Base-by-base conservation (phyloP, 2,888 invertebrate species). In the Theretra japonica region DNA sequence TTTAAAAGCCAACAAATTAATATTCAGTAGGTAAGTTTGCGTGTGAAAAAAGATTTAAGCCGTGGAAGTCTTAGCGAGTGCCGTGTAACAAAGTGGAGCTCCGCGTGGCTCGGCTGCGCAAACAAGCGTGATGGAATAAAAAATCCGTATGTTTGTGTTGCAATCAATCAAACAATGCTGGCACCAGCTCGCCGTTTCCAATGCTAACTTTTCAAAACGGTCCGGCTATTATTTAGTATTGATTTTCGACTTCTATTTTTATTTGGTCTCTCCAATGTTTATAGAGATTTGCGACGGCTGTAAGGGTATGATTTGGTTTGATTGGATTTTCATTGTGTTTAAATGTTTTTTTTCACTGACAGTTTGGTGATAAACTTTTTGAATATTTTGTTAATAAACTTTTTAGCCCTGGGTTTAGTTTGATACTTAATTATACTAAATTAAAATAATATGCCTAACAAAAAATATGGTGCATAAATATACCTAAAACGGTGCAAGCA, bases 101-200 rank as follows among this genome's bases (percentile, higher is more conserved):
- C 59, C 68, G 69, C 69, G 33, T 62, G 41, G 59, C 65, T 56
- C 65, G 56, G 77, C 80, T 79, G 80, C 75, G 86, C 84, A 90
- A 91, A 90, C 86, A 91, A 70, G 74, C 75, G 76, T 72, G 86
- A 88, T 86, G 83, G 87, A 90, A 88, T 89, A 91, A 91, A 85
- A 91, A 90, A 88, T 82, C 81, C 76, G 82, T 77, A 75, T 91
- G 89, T 92, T 91, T 92, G 91, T 87, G 86, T 89, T 89, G 90
- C 93, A 92, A 92, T 93, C 93, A 91, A 91, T 93, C 93, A 92
- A 90, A 93, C 90, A 92, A 89, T 88, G 89, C 90, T 82, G 80
- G 86, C 83, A 71, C 76, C 82, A 83, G 81, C 83, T 86, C 81
- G 82, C 85, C 80, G 86, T 80, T 82, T 85, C 85, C 85, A 89